These are phyloP conservation scores for Dicerorhinus sumatrensis DNA, from an alignment of 2,113 vertebrate genomes.

Conservation along the genomic window DNA sequence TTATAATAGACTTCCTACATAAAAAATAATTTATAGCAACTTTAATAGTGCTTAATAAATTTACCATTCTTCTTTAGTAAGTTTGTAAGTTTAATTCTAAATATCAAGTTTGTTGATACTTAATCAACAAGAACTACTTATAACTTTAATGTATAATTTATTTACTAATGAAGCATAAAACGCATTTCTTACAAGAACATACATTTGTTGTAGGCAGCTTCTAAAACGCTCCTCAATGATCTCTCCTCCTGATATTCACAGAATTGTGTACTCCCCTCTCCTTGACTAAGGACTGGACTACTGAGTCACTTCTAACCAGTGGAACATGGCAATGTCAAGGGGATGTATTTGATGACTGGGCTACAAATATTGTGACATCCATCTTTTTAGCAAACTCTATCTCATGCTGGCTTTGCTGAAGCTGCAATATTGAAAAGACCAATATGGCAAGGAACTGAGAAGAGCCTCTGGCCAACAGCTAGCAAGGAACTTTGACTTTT, in stretches of 20 bases:
- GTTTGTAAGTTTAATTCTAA: not conserved
- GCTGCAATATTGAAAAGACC: not conserved
- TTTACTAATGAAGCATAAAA: not conserved
- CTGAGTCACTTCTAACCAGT: not conserved
- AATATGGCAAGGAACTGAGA: accelerated
- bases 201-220: not conserved
- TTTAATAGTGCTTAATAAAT: not conserved
- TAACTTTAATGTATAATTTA: not conserved
- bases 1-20: not conserved
- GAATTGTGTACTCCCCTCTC: not conserved
- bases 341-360: too few relatives aligned
- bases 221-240: not conserved
- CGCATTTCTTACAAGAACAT: not conserved
- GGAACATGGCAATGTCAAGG: not conserved
- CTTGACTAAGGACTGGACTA: accelerated
- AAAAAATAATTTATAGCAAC: not conserved
- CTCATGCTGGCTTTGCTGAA: not conserved
- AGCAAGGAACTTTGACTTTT: too few relatives aligned
- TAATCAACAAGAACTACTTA: not conserved
- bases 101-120: not conserved
- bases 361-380: too few relatives aligned
- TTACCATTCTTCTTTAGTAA: not conserved
- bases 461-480: not conserved
- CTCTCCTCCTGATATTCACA: too few relatives aligned
- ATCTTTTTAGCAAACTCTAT: not conserved